phyloP scores from a whole-genome alignment of 2,113 vertebrate genomes.

The Perca schrenkii region DNA sequence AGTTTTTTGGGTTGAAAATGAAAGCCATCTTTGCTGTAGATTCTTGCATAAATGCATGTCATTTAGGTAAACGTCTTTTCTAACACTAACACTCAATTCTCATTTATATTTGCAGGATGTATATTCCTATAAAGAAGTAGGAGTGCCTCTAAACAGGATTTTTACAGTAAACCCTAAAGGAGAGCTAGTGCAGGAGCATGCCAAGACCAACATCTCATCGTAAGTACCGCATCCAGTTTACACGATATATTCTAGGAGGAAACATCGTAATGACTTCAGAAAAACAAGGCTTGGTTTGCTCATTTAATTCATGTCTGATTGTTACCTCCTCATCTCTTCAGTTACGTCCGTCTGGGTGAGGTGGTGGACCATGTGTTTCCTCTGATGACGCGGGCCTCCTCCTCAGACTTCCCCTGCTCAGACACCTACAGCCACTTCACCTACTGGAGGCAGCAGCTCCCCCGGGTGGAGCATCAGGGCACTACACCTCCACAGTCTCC shows the following conservation, averaged over 20 bases:
- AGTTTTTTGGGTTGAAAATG: not conserved
- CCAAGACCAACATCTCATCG: constrained; percentile 98
- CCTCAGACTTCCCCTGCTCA: constrained; percentile 96
- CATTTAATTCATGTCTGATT: not conserved
- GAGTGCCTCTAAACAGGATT: constrained; percentile 95
- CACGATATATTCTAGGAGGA: too few species aligned
- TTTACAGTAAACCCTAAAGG: constrained; percentile 99
- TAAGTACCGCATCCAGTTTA: constrained; percentile 81
- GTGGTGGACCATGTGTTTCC: constrained; percentile 98
- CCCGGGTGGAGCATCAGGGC: constrained; percentile 86
- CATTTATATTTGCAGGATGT: constrained; percentile 87
- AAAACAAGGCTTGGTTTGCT: not conserved
- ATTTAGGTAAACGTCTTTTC: not conserved
- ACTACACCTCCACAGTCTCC: constrained; percentile 44
- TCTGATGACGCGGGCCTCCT: constrained; percentile 88
- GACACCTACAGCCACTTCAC: constrained; percentile 97
- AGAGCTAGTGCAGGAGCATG: constrained; percentile 96
- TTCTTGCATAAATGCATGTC: not conserved
- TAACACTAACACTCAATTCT: not conserved
- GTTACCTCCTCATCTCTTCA: constrained; percentile 50
- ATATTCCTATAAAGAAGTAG: constrained; percentile 97
- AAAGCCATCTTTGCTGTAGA: not conserved
- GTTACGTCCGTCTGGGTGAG: constrained; percentile 94
- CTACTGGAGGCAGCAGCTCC: constrained; percentile 94
- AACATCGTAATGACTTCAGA: not conserved